Evolutionary conservation across 2,888 invertebrate genomes (phyloP), one percentile per base, ranked within the genome.

Genomic region (Loripinus fragilis): DNA sequence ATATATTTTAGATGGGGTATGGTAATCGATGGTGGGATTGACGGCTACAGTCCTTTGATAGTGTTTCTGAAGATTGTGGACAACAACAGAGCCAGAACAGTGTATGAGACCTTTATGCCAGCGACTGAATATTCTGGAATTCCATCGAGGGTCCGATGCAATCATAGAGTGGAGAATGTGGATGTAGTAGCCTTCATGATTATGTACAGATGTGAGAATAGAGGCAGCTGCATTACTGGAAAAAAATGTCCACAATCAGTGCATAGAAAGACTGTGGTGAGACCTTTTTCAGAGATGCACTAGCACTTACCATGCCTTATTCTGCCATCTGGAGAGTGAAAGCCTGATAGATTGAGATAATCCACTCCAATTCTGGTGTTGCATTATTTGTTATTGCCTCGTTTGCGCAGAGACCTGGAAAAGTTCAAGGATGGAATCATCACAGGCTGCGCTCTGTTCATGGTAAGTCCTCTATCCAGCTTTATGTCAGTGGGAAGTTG

Each of bases 121-220:
- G 83, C 71, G 1, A 70, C 66, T 17, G 23, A 41, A 7, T 8
- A 69, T 23, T 86, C 76, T 71, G 83, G 86, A n/a, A n/a, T 74
- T 8, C 85, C 86, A 71, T 76, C 80, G n/a, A 25, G 85, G 7
- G 76, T 86, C 5, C 73, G 83, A 3, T 72, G 68, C n/a, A 83
- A 86, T 41, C 55, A 81, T 35, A 85, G 86, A 3, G 71, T 70
- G 10, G 86, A 85, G 66, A 86, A 86, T 68, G 30, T 52, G 20
- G 60, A 35, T 30, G 80, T 84, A 1, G 66, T 38, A 45, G 69
- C 42, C 0, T 75, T 76, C 35, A 86, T 86, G 85, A 28, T 73
- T 25, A 38, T 52, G 3, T 8, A 72, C 42, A 65, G 83, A 52
- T 85, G 85, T 38, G 15, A 69, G 17, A 72, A 60, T 12, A 10